Base-by-base conservation (phyloP, 2,888 invertebrate genomes). In the Thera britannica region DNA sequence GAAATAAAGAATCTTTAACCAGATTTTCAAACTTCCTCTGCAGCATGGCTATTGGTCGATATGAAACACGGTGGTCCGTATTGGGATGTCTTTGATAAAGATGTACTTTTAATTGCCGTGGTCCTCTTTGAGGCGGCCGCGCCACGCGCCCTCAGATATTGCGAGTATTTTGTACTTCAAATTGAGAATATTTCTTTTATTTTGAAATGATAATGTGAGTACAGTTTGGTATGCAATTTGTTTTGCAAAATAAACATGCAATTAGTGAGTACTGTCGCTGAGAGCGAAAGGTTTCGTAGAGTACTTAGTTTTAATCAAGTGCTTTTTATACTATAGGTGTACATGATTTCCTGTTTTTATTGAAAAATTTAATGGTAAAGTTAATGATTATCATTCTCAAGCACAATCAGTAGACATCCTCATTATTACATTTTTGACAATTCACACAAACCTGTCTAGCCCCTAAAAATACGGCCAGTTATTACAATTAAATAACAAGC, bases 61-160 rank as follows among this genome's bases (percentile, higher is more conserved):
- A 89, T 78, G 82, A 78, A 74, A 79, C 88, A 81, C 85, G 92
- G 91, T 92, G 92, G 92, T 92, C 92, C 81, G 78, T 79, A 83
- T 81, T 85, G 86, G 86, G 85, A 87, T 83, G 85, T 83, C 85
- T 86, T 88, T 88, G 87, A 93, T 93, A 93, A 93, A 92, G 89
- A 87, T 90, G 90, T 91, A 87, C 88, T 86, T 91, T 92, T 93
- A 93, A 93, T 93, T 92, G 87, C 90, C 87, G 84, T 35, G 89
- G 90, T 76, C 77, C 72, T 82, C 81, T 83, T 87, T 84, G 89
- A 90, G 86, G 85, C 80, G 73, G 84, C 91, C 92, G 90, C 90
- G 84, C 82, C 84, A 88, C 88, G 87, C 86, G 88, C 48, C 61
- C 36, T 38, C 51, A 38, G 77, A 78, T 77, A 77, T 76, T 75